Evolutionary conservation across 2,797 vertebrate genomes (phyloP), one percentile per base, ranked within the genome.

Genomic region (Scolopax bukidnonensis): DNA sequence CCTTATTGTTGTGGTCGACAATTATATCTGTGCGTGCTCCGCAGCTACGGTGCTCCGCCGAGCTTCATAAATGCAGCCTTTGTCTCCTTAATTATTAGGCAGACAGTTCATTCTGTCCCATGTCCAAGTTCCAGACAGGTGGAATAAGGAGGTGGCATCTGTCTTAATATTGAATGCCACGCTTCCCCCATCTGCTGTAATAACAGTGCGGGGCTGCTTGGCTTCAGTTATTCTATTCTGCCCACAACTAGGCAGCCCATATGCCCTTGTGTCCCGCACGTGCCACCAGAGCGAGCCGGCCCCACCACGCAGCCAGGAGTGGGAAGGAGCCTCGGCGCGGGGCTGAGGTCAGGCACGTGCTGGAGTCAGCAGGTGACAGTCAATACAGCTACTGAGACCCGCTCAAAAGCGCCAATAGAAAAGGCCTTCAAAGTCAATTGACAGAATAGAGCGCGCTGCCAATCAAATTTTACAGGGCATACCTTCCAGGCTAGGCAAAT

Each of bases 41-140:
- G 84, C 97, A 91, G 97, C 95, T 80, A 94, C 0, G 74, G 96
- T 80, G 97, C 97, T 98, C 97, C 21, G 96, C 94, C 86, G 97
- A 41, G 93, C 96, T 95, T 96, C 96, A 96, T 98, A 97, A 98
- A 98, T 97, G 97, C 96, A 53, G 78, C 69, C 98, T 98, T 98
- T 98, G 97, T 98, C 89, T 96, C 96, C 95, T 96, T 96, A 97
- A 97, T 98, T 98, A 98, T 98, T 98, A 98, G 97, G 96, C 98
- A 98, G 98, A 98, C 98, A 97, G 97, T 97, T 97, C 97, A 60
- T 97, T 98, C 98, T 98, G 98, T 98, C 97, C 98, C 96, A 98
- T 96, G 97, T 98, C 98, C 98, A 98, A 98, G 98, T 98, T 98
- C 97, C 97, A 98, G 98, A 98, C 98, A 98, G 98, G 98, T 98